Base-by-base conservation (phyloP, 1,140 invertebrate species). In the Mactra quadrangularis region DNA sequence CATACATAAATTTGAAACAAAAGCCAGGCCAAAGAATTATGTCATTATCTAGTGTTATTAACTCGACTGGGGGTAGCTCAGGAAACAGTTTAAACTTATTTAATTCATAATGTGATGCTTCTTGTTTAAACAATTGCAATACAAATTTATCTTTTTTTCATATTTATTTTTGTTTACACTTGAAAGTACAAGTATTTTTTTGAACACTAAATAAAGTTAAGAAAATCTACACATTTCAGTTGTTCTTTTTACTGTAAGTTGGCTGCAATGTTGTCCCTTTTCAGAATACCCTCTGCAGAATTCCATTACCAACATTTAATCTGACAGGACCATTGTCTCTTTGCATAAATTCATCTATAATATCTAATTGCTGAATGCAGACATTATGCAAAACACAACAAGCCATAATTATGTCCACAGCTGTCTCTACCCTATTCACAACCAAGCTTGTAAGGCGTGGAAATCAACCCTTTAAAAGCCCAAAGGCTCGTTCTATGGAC, bases 311-410 rank as follows among this genome's bases (percentile, higher is more conserved):
- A 79, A 79, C 50, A 79, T 47, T 45, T 66, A 79, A 55, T 53
- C 60, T 68, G 76, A 41, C 31, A 25, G 53, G 15, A 57, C 59
- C 57, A 60, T 50, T 47, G 29, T 64, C 70, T 64, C 50, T 50
- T 53, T 75, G 31, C 38, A 74, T 35, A 64, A 75, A 75, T 35
- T 82, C 79, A 7, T 70, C 66, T 66, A 82, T 53, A 25, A 45
- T 35, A 57, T 82, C 70, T 50, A 33, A 41, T 41, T 62, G 45
- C 22, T 38, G 41, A 66, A 91, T 86, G 78, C 89, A 91, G 11
- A 92, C 60, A 77, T 93, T 91, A 64, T 92, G 89, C 76, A 92
- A 77, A 4, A 93, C 87, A 82, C 89, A 93, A 68, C 87, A 88
- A 22, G 88, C 76, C 53, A 77, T 85, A 38, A 75, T 77, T 0